Evolutionary conservation across 1,140 invertebrate species (phyloP).

Genomic region (Drosophila insularis): DNA sequence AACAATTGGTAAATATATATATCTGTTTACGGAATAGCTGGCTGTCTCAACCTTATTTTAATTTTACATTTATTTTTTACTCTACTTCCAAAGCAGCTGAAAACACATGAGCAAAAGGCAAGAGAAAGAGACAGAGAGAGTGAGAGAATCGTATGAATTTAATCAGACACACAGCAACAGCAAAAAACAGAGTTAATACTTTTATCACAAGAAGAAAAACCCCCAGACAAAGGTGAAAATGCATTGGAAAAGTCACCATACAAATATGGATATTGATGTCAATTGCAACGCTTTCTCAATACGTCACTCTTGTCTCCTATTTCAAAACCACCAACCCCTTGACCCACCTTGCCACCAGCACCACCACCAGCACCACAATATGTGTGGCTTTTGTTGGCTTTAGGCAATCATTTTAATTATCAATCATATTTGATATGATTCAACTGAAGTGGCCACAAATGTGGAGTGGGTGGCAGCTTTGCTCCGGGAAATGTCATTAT

Average conservation of each 20-base stretch:
- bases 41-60: neutral
- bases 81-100: constrained; percentile 14
- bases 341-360: neutral
- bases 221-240: constrained; percentile 21
- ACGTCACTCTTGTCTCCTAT: neutral
- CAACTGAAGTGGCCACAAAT: neutral
- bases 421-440: constrained; percentile 5
- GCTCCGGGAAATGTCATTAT: constrained; percentile 3
- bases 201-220: neutral
- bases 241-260: constrained; percentile 21
- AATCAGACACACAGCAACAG: neutral
- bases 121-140: constrained; percentile 1
- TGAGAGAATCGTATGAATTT: constrained; percentile 12
- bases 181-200: neutral
- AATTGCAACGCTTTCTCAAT: constrained; percentile 46
- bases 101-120: constrained; percentile 31
- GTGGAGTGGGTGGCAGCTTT: constrained; percentile 1
- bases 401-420: constrained; percentile 9
- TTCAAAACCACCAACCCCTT: neutral
- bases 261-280: constrained; percentile 46
- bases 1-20: constrained; percentile 28
- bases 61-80: neutral
- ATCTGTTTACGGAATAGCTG: constrained; percentile 19
- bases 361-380: too few relatives aligned
- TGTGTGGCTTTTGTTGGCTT: neutral